Conservation (phyloP, 2,797 vertebrate genomes). For the Pteropus rufus region DNA sequence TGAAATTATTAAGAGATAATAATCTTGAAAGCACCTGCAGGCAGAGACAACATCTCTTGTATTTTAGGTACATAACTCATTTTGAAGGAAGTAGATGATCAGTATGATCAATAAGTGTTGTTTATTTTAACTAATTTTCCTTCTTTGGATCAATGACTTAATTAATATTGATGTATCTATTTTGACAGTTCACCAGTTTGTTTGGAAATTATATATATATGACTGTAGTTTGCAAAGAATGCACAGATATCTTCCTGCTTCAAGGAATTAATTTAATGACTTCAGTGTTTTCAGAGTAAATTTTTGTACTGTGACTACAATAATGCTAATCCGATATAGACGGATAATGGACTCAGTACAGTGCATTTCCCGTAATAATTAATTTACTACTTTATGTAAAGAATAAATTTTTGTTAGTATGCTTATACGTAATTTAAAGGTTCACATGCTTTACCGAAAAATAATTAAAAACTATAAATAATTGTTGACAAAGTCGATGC, state of each 20-base stretch:
- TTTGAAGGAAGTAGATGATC: not conserved
- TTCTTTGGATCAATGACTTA: not conserved
- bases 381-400: slow-evolving; percentile 57
- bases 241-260: not conserved
- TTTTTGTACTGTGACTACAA: slow-evolving; percentile 20
- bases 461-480: slow-evolving; percentile 14
- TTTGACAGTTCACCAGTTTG: not conserved
- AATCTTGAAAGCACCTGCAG: not conserved
- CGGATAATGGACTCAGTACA: slow-evolving; percentile 5
- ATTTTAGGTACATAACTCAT: not conserved
- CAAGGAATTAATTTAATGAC: slow-evolving; percentile 32
- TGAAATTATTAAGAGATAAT: not conserved
- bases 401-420: not conserved
- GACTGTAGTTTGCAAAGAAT: not conserved
- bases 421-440: not conserved
- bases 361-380: not conserved
- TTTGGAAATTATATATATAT: not conserved
- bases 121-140: not conserved
- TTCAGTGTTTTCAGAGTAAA: slow-evolving; percentile 37
- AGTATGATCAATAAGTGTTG: not conserved
- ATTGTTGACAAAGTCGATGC: not conserved
- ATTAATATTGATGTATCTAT: not conserved
- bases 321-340: not conserved
- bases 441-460: not conserved
- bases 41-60: not conserved